Percentiles rank a stretch among this genome's conserved stretches.
phyloP scores from a whole-genome alignment of 2,888 invertebrate species.

The Rhyacophila evoluta region DNA sequence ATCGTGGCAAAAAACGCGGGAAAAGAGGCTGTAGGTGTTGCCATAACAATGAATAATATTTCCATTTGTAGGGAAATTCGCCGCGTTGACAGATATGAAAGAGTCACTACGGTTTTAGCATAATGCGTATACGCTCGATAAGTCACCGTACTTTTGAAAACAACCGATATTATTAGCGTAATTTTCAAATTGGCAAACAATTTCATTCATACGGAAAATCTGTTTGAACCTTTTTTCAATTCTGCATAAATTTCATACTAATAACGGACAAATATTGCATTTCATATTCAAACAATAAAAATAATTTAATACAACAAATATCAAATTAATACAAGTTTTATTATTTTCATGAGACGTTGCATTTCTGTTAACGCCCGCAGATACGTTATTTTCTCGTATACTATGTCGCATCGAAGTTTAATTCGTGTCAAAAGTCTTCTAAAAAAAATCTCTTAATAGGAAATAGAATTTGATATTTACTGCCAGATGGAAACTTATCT shows the following conservation, averaged over 20 bases:
- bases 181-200: constrained; percentile 6
- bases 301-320: no score
- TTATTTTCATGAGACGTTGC: no score
- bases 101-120: constrained; percentile 22
- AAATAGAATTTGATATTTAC: no score
- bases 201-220: constrained; percentile 14
- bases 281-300: no score
- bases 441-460: no score
- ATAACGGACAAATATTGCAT: no score
- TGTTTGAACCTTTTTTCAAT: constrained; percentile 11
- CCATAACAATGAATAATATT: constrained; percentile 51
- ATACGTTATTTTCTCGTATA: no score
- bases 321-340: no score
- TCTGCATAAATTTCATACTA: background rate
- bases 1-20: constrained; percentile 40
- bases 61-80: constrained; percentile 46
- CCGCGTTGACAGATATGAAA: constrained; percentile 26
- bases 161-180: constrained; percentile 19
- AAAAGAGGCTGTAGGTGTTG: constrained; percentile 48
- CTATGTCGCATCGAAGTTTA: no score
- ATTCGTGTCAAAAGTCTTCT: no score
- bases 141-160: constrained; percentile 10
- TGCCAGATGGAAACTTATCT: no score
- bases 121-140: constrained; percentile 22
- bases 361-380: no score